A percentile compares a stretch with the other conserved stretches of the same genome.
Conservation (phyloP, 2,888 invertebrate species). For the Sarcophaga carnaria region DNA sequence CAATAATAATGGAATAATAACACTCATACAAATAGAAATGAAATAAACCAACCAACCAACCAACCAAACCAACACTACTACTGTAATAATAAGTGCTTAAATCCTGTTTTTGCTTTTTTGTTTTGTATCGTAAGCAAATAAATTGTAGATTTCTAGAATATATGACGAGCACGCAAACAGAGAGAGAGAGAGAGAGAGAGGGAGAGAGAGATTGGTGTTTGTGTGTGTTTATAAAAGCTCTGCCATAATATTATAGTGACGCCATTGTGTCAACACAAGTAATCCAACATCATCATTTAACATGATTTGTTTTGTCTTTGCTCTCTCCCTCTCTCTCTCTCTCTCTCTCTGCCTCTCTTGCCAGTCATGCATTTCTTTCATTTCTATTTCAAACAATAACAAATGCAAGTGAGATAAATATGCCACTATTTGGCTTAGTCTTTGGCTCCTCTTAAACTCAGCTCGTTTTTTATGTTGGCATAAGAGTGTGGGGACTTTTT, state of each 20-base stretch:
- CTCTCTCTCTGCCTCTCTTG: too few species aligned
- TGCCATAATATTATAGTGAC: slow-evolving; percentile 32
- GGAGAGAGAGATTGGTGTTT: neutral
- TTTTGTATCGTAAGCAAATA: slow-evolving; percentile 32
- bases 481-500: neutral
- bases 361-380: too few species aligned
- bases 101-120: slow-evolving; percentile 14
- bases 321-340: neutral
- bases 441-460: neutral
- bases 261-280: slow-evolving; percentile 58
- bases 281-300: slow-evolving; percentile 44
- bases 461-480: neutral
- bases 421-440: neutral
- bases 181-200: slow-evolving; percentile 17
- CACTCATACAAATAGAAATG: too few species aligned
- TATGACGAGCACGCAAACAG: slow-evolving; percentile 1
- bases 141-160: slow-evolving; percentile 22
- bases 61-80: too few species aligned
- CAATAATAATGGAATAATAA: too few species aligned
- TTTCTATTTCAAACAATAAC: neutral
- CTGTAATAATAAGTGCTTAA: neutral
- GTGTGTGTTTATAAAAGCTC: slow-evolving; percentile 13
- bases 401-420: neutral
- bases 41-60: too few species aligned
- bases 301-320: slow-evolving; percentile 27